Evolutionary conservation across 1,140 invertebrate genomes (phyloP), one percentile per base, ranked within the genome.

Genomic region (Tetraneura akinire): DNA sequence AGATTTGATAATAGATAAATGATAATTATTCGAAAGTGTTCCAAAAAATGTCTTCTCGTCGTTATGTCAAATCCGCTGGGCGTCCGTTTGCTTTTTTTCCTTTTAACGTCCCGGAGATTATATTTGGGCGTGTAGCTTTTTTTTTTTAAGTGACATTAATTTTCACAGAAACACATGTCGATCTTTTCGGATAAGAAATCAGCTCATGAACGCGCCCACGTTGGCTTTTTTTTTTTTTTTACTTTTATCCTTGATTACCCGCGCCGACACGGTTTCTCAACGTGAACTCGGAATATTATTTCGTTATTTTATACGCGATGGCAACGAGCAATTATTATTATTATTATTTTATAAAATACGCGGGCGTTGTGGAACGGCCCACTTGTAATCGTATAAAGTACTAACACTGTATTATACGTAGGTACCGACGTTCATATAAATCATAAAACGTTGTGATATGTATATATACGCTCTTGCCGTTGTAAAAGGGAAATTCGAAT

Each of bases 171-270:
- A 74, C 71, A 53, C 51, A 74, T 74, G 71, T 73, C 32, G 49
- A 74, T 74, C 29, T 74, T 74, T 51, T 74, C 71, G 37, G 71
- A 74, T 74, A 74, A 74, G 16, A 37, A n/a, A 53, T 74, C 42
- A 74, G 29, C 51, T 57, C 18, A 1, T 29, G 23, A 55, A 42
- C 71, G 57, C 71, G 37, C 51, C 71, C 51, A 74, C 51, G 6
- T 2, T n/a, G n/a, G 18, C 3, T 10, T 29, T n/a, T 29, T 74
- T 74, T 18, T 8, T 23, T 71, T 71, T 37, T 42, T 45, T 21
- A 45, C n/a, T 21, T n/a, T 74, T 53, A 37, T 68, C 14, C 37
- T 16, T 23, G 29, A n/a, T 71, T 14, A 8, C 32, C 49, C 53
- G 16, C 71, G 51, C 32, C 26, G 37, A 57, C 71, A 74, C 29